These are phyloP conservation scores for Schizopygopsis pylzovi DNA, from an alignment of 2,797 vertebrate species.

Conservation along the genomic window DNA sequence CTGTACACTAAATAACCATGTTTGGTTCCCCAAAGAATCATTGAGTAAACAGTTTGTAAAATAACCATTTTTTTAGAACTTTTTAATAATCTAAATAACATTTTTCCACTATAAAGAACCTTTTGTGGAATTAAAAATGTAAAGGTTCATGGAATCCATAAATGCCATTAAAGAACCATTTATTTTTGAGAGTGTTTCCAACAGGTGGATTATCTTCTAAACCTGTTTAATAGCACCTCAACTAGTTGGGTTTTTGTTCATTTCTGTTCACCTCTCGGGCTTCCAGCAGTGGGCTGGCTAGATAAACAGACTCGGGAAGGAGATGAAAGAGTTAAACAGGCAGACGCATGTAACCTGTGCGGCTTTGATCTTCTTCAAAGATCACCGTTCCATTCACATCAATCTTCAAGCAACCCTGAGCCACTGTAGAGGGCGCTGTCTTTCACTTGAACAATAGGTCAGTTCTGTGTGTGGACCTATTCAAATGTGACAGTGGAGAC, in stretches of 20 bases:
- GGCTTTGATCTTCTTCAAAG: constrained; percentile 81
- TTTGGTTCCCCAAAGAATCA: not conserved
- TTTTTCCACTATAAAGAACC: no score
- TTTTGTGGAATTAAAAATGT: not conserved
- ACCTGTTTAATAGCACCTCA: not conserved
- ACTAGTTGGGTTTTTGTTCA: not conserved
- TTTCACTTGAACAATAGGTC: constrained; percentile 32
- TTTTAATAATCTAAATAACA: not conserved
- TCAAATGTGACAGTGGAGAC: constrained; percentile 22
- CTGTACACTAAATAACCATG: not conserved
- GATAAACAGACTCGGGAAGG: constrained; percentile 68
- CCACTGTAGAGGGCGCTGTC: constrained; percentile 53
- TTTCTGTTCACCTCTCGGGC: constrained; percentile 21
- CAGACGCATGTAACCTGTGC: constrained; percentile 71
- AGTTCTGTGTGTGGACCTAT: constrained; percentile 39
- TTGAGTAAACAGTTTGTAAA: not conserved
- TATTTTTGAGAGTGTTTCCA: not conserved
- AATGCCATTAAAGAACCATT: not conserved
- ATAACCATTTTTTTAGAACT: not conserved
- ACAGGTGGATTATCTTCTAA: not conserved
- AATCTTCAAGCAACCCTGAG: constrained; percentile 64
- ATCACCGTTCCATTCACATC: constrained; percentile 74
- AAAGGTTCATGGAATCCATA: not conserved
- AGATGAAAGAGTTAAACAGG: constrained; percentile 78
- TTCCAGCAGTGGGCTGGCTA: constrained; percentile 62